Evolutionary conservation across 2,113 vertebrate species (phyloP), one percentile per base, ranked within the genome.

Genomic region (Suncus etruscus): DNA sequence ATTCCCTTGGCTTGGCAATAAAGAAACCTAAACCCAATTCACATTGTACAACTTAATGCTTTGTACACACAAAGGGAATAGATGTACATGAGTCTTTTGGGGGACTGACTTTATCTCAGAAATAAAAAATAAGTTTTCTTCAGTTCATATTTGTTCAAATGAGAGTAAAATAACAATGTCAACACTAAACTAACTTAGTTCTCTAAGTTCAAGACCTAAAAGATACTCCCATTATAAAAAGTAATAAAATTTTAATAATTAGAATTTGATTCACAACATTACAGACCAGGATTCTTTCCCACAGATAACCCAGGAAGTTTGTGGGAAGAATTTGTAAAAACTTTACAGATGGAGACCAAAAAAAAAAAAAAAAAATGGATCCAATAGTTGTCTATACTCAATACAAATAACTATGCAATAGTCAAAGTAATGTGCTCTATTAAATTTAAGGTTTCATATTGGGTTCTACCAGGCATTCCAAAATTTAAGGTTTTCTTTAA

Each of bases 91-190:
- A 20, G n/a, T 72, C 50, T 83, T 86, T 48, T 31, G 51, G 12
- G 12, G 24, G 54, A 8, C 45, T 86, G 73, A 51, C 22, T 89
- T 87, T 85, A n/a, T 89, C 27, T 87, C 50, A 54, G 20, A 84
- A 89, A 79, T n/a, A 94, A 83, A 50, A 54, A 86, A 8, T 15
- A 63, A 63, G 3, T 90, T 87, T 92, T n/a, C 82, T 88, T 91
- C 50, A 11, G 47, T n/a, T 9, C 15, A 47, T 6, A 86, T 87
- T 80, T 73, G 76, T 51, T 51, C 61, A 89, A 89, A 51, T 66
- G 24, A 5, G 16, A 93, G 87, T 61, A 92, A 77, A 87, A 29
- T 76, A 69, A 83, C 22, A 83, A 58, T 20, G 78, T 86, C 29
- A 90, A 24, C 31, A 80, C 22, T 91, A 91, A 94, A 83, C 7